Evolutionary conservation across 2,113 vertebrate genomes (phyloP).

Genomic region (Cephalopholis sonnerati): DNA sequence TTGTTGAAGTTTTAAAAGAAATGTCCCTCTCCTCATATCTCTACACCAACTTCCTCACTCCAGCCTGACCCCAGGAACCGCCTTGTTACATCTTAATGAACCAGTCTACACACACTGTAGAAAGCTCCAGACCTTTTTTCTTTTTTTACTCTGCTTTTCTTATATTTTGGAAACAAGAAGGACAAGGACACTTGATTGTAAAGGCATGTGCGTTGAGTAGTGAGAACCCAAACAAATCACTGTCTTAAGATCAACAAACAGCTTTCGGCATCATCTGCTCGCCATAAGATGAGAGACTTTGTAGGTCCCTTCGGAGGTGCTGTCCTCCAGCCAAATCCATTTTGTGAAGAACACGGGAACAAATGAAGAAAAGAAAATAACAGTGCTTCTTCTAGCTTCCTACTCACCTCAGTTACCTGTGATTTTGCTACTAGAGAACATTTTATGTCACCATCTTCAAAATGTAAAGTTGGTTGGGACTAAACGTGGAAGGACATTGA

Average conservation of each 20-base stretch:
- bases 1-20: slow-evolving; percentile 57
- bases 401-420: slow-evolving; percentile 11
- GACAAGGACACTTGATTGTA: slow-evolving; percentile 71
- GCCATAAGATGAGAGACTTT: slow-evolving; percentile 38
- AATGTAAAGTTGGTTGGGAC: slow-evolving; percentile 58
- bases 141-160: slow-evolving; percentile 29
- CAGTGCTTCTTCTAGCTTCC: slow-evolving; percentile 45
- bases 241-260: slow-evolving; percentile 41
- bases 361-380: slow-evolving; percentile 1
- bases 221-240: slow-evolving; percentile 45
- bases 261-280: slow-evolving; percentile 54
- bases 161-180: slow-evolving; percentile 45
- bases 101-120: slow-evolving; percentile 47
- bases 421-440: slow-evolving; percentile 58
- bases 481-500: slow-evolving; percentile 57
- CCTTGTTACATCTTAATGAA: slow-evolving; percentile 62
- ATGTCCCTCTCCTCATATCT: slow-evolving; percentile 14
- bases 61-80: slow-evolving; percentile 55
- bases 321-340: slow-evolving; percentile 29
- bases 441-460: slow-evolving; percentile 56
- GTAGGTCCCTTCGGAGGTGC: slow-evolving; percentile 23
- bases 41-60: slow-evolving; percentile 35
- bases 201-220: slow-evolving; percentile 53
- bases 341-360: slow-evolving; percentile 16
- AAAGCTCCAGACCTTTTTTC: background rate